Evolutionary conservation across 30 jellyfish, hydroid and myxozoan species (phyloP).

Genomic region (Chironex yamaguchii): DNA sequence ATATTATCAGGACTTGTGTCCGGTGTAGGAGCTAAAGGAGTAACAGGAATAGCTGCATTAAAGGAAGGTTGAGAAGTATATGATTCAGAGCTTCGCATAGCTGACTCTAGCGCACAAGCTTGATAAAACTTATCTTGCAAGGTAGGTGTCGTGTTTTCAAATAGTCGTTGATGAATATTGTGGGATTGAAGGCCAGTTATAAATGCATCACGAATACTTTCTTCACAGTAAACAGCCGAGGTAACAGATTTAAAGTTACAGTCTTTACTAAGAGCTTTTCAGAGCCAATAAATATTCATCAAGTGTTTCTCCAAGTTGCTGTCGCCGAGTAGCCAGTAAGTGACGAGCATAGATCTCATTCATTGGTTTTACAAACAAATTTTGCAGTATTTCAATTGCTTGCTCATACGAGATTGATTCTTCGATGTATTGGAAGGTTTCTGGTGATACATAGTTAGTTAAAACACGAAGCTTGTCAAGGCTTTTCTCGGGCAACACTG

Average conservation of each 20-base stretch:
- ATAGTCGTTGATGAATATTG: slow-evolving; percentile 61
- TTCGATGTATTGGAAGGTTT: slow-evolving; percentile 39
- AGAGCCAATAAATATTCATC: slow-evolving; percentile 74
- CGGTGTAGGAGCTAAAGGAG: background rate
- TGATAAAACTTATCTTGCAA: slow-evolving; percentile 8
- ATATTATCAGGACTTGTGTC: too few relatives aligned
- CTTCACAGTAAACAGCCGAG: slow-evolving; percentile 67
- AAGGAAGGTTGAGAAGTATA: too few relatives aligned
- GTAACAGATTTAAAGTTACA: slow-evolving; percentile 69
- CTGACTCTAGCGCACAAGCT: slow-evolving; percentile 54
- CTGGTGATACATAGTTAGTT: slow-evolving; percentile 68
- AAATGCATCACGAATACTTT: slow-evolving; percentile 74
- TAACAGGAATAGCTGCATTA: slow-evolving; percentile 3
- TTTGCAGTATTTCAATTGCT: slow-evolving; percentile 58
- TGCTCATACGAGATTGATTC: slow-evolving; percentile 58
- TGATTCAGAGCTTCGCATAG: slow-evolving; percentile 58
- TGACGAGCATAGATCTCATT: slow-evolving; percentile 81
- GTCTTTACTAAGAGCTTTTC: slow-evolving; percentile 62
- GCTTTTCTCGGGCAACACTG: slow-evolving; percentile 49
- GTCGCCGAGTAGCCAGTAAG: slow-evolving; percentile 66
- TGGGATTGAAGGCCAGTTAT: slow-evolving; percentile 66
- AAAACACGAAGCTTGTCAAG: slow-evolving; percentile 53
- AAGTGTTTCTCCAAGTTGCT: slow-evolving; percentile 66
- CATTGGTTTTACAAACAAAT: slow-evolving; percentile 56
- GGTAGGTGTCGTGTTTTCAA: slow-evolving; percentile 49